These are phyloP conservation scores for Temnothorax rugatulus DNA, from an alignment of 2,888 invertebrate genomes.

Conservation along the genomic window DNA sequence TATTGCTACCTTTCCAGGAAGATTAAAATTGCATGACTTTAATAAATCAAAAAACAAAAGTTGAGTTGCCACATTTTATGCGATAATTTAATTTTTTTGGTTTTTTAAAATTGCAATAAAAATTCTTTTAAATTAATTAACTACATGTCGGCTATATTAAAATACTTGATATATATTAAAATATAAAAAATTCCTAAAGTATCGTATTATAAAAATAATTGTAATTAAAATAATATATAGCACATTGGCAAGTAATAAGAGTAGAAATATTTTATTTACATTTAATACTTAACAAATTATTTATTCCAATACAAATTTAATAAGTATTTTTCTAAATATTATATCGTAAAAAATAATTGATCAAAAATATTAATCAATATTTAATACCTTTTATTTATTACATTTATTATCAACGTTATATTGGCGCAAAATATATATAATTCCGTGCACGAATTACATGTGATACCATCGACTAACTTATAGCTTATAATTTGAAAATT, in stretches of 20 bases:
- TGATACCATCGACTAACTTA: neutral
- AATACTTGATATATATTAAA: constrained; percentile 9
- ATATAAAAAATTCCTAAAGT: neutral
- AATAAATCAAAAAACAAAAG: neutral
- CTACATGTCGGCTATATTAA: neutral
- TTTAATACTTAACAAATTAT: neutral
- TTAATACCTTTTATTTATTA: neutral
- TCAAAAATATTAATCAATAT: neutral
- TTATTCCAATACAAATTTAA: neutral
- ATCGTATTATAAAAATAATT: constrained; percentile 7
- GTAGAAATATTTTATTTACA: neutral
- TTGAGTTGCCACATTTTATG: neutral
- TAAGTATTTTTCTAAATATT: neutral
- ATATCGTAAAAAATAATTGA: neutral
- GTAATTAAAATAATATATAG: neutral
- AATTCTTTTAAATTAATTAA: constrained; percentile 20
- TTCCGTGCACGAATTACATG: neutral
- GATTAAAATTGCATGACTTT: neutral
- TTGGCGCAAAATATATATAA: neutral
- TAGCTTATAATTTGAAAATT: constrained; percentile 5
- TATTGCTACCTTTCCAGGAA: neutral
- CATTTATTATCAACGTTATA: neutral
- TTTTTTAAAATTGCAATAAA: neutral
- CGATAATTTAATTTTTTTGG: neutral
- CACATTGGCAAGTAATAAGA: neutral